phyloP scores from a whole-genome alignment of 2,113 vertebrate species.

The Willisornis vidua region DNA sequence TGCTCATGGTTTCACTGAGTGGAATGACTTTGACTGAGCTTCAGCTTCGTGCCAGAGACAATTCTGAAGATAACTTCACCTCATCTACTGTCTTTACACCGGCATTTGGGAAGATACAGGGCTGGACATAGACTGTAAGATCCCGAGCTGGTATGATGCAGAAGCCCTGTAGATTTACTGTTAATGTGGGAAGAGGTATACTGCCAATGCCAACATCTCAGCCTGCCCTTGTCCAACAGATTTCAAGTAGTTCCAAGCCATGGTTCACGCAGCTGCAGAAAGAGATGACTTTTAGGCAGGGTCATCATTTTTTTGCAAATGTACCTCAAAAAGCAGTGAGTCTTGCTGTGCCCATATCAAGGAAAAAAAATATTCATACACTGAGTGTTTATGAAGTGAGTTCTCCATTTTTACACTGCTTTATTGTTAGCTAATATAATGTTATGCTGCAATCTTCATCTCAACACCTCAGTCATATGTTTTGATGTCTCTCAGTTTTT shows the following conservation, averaged over 20 bases:
- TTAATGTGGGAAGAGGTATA: background rate
- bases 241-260: background rate
- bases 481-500: background rate
- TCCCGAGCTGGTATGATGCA: background rate
- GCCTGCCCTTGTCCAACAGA: background rate
- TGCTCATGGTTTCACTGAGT: background rate
- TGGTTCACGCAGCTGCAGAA: background rate
- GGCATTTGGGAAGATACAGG: background rate
- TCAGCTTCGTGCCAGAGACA: background rate
- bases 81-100: background rate
- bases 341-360: background rate
- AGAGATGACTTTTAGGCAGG: background rate
- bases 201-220: background rate
- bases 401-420: background rate
- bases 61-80: background rate
- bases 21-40: background rate
- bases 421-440: background rate
- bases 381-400: background rate
- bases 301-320: background rate
- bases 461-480: background rate
- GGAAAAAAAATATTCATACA: background rate
- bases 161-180: background rate
- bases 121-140: background rate
- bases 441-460: background rate
- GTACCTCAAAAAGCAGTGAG: background rate